phyloP scores from a whole-genome alignment of 2,797 vertebrate genomes.

The Helicolenus hilgendorfi region DNA sequence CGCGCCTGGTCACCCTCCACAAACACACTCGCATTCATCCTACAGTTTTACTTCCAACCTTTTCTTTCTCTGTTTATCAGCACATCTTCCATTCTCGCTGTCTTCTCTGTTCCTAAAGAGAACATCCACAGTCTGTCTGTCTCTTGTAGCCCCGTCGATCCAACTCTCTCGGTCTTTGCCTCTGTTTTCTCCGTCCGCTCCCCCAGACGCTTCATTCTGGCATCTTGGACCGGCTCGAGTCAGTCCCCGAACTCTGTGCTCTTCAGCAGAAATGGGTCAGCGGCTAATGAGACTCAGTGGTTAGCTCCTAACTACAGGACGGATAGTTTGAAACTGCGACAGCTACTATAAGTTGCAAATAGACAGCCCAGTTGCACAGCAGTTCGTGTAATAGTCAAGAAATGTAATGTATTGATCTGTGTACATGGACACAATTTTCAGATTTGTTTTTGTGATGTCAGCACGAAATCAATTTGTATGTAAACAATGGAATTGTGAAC shows the following conservation, averaged over 20 bases:
- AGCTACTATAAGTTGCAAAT: not conserved
- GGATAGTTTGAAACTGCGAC: not conserved
- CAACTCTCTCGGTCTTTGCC: not conserved
- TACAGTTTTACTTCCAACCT: not conserved
- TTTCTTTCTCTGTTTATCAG: not conserved
- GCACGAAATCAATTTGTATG: too few species aligned
- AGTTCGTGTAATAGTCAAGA: too few species aligned
- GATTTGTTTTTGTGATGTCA: too few species aligned
- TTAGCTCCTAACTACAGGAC: conserved; percentile 1
- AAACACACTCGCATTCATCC: conserved; percentile 7
- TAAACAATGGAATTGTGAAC: too few species aligned
- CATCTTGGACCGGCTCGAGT: conserved; percentile 7
- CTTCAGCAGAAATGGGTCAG: conserved; percentile 32
- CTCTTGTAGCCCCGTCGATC: not conserved
- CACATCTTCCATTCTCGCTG: not conserved
- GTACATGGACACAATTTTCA: too few species aligned
- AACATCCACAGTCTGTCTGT: conserved; percentile 9
- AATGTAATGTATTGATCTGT: too few species aligned
- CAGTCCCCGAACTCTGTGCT: conserved; percentile 11
- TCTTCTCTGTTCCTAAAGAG: conserved; percentile 13
- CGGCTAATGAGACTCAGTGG: conserved; percentile 16
- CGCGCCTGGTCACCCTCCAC: conserved; percentile 85
- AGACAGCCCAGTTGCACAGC: too few species aligned
- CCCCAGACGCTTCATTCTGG: conserved; percentile 10
- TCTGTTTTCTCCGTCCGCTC: not conserved